Conservation (phyloP, 2,888 invertebrate genomes). For the Hedychridium roseum region DNA sequence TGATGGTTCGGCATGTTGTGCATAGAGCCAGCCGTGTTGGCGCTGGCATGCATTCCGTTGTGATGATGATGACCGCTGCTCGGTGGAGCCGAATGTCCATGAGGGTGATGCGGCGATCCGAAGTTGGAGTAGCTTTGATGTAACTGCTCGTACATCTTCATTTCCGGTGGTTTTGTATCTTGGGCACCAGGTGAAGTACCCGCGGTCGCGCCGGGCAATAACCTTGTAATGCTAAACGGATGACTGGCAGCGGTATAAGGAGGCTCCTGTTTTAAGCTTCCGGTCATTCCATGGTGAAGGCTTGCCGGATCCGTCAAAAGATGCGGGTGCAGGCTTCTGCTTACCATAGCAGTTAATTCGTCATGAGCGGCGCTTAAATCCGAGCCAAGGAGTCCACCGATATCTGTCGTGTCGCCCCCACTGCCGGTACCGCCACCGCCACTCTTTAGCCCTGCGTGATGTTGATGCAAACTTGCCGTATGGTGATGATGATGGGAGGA, state of each 20-base stretch:
- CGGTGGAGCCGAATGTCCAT: conserved; percentile 66
- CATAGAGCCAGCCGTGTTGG: conserved; percentile 69
- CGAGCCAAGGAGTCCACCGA: conserved; percentile 54
- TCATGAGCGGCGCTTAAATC: conserved; percentile 64
- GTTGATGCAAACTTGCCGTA: conserved; percentile 45
- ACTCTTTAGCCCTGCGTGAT: conserved; percentile 49
- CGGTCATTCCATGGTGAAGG: conserved; percentile 67
- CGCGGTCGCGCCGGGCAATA: conserved; percentile 88
- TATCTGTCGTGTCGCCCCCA: conserved; percentile 53
- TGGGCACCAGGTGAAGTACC: conserved; percentile 58
- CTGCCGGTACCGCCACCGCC: too few species aligned
- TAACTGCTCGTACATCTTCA: conserved; percentile 91
- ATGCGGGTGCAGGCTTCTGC: conserved; percentile 70
- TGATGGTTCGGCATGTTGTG: conserved; percentile 64
- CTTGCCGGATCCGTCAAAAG: conserved; percentile 64
- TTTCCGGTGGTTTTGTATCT: conserved; percentile 70
- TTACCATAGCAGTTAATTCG: conserved; percentile 73
- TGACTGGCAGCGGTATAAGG: conserved; percentile 85
- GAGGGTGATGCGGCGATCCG: conserved; percentile 69
- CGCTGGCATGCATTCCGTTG: conserved; percentile 70
- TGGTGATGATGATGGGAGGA: conserved; percentile 69
- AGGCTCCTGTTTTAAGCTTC: conserved; percentile 82
- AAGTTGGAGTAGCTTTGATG: conserved; percentile 69
- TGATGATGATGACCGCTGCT: conserved; percentile 68
- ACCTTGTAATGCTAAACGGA: conserved; percentile 93